Percentiles rank a stretch among this genome's conserved stretches.
Evolutionary conservation across 2,113 vertebrate species (phyloP).

Genomic region (Heterotilapia buettikoferi): DNA sequence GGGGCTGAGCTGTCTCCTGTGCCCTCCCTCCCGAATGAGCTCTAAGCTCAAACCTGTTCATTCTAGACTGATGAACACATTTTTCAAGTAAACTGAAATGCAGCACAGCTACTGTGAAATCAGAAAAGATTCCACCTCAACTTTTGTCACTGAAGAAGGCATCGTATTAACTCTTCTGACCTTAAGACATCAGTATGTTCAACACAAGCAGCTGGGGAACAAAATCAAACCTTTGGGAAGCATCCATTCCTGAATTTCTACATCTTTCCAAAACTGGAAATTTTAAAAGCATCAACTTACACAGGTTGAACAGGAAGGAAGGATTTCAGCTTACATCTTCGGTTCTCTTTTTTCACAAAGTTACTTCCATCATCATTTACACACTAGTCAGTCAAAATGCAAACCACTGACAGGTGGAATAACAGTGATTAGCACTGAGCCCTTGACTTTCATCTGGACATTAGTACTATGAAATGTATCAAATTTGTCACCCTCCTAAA

Average conservation of each 20-base stretch:
- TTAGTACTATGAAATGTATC: neutral
- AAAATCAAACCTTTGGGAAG: neutral
- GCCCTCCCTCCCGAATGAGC: neutral
- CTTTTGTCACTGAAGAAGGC: neutral
- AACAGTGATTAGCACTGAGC: neutral
- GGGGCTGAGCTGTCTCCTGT: neutral
- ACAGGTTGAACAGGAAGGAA: neutral
- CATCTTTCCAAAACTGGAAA: neutral
- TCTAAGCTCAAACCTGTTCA: neutral
- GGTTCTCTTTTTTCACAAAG: accelerated
- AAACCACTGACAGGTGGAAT: neutral
- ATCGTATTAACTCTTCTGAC: neutral
- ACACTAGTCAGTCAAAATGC: neutral
- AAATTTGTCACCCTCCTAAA: neutral
- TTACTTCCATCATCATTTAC: neutral
- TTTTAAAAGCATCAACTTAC: neutral
- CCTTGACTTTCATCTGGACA: neutral
- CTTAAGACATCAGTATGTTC: neutral
- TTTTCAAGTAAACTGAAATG: neutral
- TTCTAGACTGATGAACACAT: neutral
- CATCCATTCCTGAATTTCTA: neutral
- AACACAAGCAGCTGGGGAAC: neutral
- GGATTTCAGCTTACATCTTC: accelerated
- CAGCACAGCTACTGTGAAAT: neutral
- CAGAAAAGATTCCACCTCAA: neutral